phyloP scores from a whole-genome alignment of 2,888 invertebrate species.

The Acanthosepion lycidas region DNA sequence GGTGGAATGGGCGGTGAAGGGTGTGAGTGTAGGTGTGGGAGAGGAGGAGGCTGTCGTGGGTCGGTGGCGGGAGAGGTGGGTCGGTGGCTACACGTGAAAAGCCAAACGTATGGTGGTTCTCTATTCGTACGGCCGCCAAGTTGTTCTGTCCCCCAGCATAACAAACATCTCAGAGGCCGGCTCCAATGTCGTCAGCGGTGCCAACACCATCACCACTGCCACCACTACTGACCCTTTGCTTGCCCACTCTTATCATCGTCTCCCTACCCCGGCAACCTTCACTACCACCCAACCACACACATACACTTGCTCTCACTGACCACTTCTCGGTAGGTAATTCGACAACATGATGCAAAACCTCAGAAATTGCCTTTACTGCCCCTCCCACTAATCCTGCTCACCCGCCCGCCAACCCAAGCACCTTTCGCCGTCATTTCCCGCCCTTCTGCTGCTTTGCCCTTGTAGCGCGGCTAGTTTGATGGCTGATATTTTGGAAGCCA shows the following conservation, averaged over 20 bases:
- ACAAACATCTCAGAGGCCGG: conserved; percentile 33
- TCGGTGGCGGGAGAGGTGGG: background rate
- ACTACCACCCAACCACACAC: background rate
- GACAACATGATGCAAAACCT: background rate
- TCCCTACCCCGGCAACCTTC: background rate
- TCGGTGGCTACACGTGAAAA: background rate
- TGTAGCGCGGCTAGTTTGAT: conserved; percentile 2
- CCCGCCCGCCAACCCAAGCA: background rate
- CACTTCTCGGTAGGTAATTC: conserved; percentile 33
- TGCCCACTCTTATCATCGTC: background rate
- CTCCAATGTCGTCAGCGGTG: background rate
- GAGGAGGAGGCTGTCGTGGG: background rate
- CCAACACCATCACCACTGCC: background rate
- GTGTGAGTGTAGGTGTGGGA: background rate
- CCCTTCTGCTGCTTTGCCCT: conserved; percentile 1
- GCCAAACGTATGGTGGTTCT: background rate
- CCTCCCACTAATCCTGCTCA: background rate
- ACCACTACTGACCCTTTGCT: background rate
- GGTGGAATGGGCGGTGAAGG: background rate
- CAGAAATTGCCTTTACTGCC: conserved; percentile 18
- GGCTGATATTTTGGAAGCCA: conserved; percentile 33
- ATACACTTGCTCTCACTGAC: background rate
- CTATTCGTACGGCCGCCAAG: conserved; percentile 33
- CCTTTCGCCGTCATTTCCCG: conserved; percentile 33
- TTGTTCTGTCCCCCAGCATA: conserved; percentile 33